Percentiles rank a stretch among this genome's conserved stretches.
These are phyloP conservation scores for Zelleria hepariella DNA, from an alignment of 2,888 invertebrate species.

Conservation along the genomic window DNA sequence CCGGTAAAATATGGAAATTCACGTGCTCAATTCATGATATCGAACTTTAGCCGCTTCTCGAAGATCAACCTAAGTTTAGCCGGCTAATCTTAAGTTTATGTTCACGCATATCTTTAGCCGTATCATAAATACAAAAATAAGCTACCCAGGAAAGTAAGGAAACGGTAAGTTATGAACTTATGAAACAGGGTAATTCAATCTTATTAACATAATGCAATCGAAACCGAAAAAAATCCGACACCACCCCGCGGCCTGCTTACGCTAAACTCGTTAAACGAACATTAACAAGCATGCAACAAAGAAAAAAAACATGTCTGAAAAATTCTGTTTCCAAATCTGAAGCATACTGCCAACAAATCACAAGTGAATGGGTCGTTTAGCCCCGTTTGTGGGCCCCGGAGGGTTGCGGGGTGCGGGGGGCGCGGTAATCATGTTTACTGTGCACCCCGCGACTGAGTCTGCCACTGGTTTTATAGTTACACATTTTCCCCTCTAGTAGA, in stretches of 20 bases:
- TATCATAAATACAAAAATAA: not conserved
- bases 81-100: too few species aligned
- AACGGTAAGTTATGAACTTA: too few species aligned
- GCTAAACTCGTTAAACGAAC: not conserved
- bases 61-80: too few species aligned
- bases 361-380: constrained; percentile 69
- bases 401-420: constrained; percentile 28
- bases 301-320: constrained; percentile 27
- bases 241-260: not conserved
- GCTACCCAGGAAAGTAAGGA: too few species aligned
- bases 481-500: not conserved
- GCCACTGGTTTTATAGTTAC: constrained; percentile 45
- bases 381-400: constrained; percentile 59
- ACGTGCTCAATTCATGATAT: too few species aligned
- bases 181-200: not conserved
- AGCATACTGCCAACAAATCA: constrained; percentile 71
- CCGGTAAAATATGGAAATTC: too few species aligned
- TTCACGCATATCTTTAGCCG: too few species aligned
- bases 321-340: constrained; percentile 60
- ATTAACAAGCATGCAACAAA: constrained; percentile 1
- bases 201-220: not conserved
- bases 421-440: constrained; percentile 62
- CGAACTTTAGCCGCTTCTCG: too few species aligned
- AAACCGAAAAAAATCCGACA: not conserved
- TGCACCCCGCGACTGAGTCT: constrained; percentile 32